Conservation (phyloP, 2,113 vertebrate species). For the Eretmochelys imbricata region DNA sequence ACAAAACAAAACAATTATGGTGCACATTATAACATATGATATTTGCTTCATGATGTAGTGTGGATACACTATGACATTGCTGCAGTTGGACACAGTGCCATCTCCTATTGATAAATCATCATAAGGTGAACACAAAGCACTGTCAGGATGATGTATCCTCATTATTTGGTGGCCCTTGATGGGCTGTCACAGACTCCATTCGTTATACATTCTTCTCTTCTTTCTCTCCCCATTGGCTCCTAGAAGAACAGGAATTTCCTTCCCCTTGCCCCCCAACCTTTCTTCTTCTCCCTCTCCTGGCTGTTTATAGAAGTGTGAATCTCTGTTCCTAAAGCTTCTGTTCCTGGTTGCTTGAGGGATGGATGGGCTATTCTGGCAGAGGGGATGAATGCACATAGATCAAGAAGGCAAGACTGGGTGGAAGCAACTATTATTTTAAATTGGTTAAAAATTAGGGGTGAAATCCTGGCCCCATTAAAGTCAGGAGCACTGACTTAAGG, state of each 20-base stretch:
- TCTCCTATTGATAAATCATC: background rate
- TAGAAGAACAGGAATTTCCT: background rate
- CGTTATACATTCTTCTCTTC: background rate
- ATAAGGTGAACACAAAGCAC: background rate
- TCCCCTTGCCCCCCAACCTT: rapidly evolving
- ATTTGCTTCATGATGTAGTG: background rate
- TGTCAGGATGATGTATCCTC: background rate
- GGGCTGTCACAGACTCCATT: background rate
- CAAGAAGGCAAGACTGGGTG: background rate
- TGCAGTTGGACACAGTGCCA: background rate
- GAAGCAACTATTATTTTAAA: background rate
- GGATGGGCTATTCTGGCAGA: background rate
- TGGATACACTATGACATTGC: rapidly evolving
- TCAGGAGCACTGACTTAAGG: background rate
- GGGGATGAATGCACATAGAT: background rate
- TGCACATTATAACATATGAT: rapidly evolving
- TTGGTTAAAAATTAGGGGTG: background rate
- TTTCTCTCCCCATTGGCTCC: background rate
- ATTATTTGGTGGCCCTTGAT: background rate
- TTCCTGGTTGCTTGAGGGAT: background rate
- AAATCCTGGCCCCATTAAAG: background rate
- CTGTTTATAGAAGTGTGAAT: background rate
- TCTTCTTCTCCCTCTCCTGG: background rate
- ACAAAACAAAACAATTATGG: background rate
- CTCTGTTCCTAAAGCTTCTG: background rate